Evolutionary conservation across 2,113 vertebrate species (phyloP).

Genomic region (Ciconia boyciana): DNA sequence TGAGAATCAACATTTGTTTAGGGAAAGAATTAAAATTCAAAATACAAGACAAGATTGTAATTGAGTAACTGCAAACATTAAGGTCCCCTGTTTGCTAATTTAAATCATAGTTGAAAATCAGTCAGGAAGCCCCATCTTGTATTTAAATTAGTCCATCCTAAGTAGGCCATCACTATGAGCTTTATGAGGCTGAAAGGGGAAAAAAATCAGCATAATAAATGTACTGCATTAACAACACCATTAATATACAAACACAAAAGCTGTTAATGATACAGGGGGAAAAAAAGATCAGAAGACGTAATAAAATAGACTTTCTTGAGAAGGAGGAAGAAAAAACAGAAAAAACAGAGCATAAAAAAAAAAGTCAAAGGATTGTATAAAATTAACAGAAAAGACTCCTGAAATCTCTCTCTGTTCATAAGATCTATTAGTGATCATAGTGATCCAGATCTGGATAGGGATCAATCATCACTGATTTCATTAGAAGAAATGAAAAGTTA

Average conservation of each 20-base stretch:
- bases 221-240: not conserved
- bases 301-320: not conserved
- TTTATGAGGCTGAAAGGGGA: not conserved
- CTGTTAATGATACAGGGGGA: not conserved
- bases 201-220: not conserved
- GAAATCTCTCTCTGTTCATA: not conserved
- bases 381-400: not conserved
- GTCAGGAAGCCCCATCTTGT: not conserved
- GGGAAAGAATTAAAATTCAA: not conserved
- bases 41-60: not conserved
- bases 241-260: not conserved
- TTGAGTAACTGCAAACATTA: not conserved
- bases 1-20: not conserved
- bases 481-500: not conserved
- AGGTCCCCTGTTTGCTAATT: not conserved
- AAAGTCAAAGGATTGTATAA: not conserved
- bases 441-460: not conserved
- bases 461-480: not conserved
- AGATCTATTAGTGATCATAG: not conserved
- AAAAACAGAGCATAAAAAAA: not conserved
- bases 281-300: not conserved
- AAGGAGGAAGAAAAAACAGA: not conserved
- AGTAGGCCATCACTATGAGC: not conserved
- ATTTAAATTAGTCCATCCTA: not conserved
- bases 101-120: not conserved